Base-by-base conservation (phyloP, 2,797 vertebrate genomes). In the Trematomus bernacchii region DNA sequence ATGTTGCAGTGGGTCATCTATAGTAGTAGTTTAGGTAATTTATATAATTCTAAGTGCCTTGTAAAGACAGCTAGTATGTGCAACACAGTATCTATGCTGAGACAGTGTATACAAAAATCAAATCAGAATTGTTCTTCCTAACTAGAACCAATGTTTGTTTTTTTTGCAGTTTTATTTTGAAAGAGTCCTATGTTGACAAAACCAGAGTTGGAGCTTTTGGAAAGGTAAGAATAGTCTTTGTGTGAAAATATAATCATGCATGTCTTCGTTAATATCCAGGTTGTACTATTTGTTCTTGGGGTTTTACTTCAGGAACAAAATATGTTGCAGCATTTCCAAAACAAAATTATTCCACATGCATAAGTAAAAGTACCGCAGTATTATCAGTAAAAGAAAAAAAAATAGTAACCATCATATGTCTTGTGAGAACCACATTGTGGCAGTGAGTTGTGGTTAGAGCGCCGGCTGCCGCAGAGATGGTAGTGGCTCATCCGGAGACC, bases 201-300 rank as follows among this genome's bases (percentile, higher is more conserved):
- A 94, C 92, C 0, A 92, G 97, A 43, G 96, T 99, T 0, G 98
- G 96, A 9, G 98, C 97, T 48, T 99, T 97, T 63, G 98, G 98
- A 77, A 95, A 98, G 97, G 98, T 99, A 93, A 95, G 71, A 74
- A 44, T 2, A 19, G 11, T 10, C 2, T 71, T 12, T 8, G 11
- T 30, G 3, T 30, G 42, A 16, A 11, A 0, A 18, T 57, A 9
- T 13, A 33, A 10, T 23, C 27, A 9, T 15, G 11, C 37, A 27
- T 53, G 16, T 23, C n/a, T 43, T n/a, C 73, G 33, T 52, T 10
- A 43, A 21, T 16, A 23, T 21, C 4, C 37, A n/a, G 5, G 3
- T 11, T 53, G 54, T 10, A 52, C 33, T 37, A 3, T 40, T 10
- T 47, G 46, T 44, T 64, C 1, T 7, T 23, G 3, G 11, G 18